These are phyloP conservation scores for Podarcis siculus DNA, from an alignment of 2,797 vertebrate species.

Conservation along the genomic window DNA sequence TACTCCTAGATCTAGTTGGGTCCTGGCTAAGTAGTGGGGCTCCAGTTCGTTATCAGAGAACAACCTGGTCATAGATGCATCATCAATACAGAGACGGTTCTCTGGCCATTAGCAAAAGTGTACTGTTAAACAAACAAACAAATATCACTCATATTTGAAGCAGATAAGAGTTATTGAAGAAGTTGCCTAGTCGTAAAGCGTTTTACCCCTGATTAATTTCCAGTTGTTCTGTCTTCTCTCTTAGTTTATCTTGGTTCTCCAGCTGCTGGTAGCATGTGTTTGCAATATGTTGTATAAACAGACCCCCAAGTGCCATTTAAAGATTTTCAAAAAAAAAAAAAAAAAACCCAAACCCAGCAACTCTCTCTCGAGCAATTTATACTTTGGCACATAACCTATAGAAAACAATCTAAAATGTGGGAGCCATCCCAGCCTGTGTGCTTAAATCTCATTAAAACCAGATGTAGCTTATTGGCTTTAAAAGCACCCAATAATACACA, in stretches of 20 bases:
- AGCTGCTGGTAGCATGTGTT: conserved; percentile 8
- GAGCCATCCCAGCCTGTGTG: neutral
- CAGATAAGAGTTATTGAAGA: neutral
- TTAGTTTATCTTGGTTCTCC: conserved; percentile 21
- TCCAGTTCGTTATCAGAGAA: too few species aligned
- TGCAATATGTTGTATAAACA: neutral
- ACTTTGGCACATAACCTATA: neutral
- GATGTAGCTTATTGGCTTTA: neutral
- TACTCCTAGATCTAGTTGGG: too few species aligned
- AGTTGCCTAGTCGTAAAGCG: neutral
- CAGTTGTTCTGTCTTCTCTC: neutral
- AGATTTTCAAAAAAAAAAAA: neutral
- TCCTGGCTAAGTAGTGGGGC: too few species aligned
- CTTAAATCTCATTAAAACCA: neutral
- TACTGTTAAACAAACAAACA: too few species aligned
- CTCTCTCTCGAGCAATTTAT: neutral
- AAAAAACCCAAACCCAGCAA: too few species aligned
- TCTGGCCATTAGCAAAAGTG: neutral
- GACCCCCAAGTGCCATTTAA: neutral
- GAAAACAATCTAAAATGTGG: neutral
- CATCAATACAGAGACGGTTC: neutral
- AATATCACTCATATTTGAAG: neutral
- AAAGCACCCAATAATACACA: neutral
- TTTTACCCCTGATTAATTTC: conserved; percentile 13
- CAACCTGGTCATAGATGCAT: neutral